A percentile compares a stretch with the other conserved stretches of the same genome.
Conservation (phyloP, 2,888 invertebrate genomes). For the Latheticus oryzae region DNA sequence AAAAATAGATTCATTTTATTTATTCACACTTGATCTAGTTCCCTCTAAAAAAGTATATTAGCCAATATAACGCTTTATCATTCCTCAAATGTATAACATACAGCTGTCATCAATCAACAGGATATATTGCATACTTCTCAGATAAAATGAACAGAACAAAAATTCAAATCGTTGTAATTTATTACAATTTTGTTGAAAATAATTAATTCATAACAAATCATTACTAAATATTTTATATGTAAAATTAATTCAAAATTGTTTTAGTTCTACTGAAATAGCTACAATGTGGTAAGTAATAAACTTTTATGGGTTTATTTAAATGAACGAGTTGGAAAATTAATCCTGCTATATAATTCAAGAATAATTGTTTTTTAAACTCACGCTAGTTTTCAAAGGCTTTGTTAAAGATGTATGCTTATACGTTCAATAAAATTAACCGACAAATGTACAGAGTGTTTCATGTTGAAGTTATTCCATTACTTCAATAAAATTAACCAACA, state of each 20-base stretch:
- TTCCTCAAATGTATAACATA: no score
- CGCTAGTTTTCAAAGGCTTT: slow-evolving; percentile 13
- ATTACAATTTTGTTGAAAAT: slow-evolving; percentile 28
- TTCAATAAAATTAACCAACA: no score
- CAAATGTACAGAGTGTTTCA: no score
- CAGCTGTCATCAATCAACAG: no score
- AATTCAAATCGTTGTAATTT: not conserved
- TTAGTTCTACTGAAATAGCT: slow-evolving; percentile 38
- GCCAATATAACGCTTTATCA: no score
- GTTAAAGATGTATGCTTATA: no score
- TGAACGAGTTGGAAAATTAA: slow-evolving; percentile 42
- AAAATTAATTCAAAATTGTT: slow-evolving; percentile 40
- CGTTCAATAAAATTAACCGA: no score
- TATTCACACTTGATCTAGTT: no score
- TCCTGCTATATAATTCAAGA: slow-evolving; percentile 35
- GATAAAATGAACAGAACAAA: not conserved
- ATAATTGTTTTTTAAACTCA: slow-evolving; percentile 38
- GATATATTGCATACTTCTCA: no score
- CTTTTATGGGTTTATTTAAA: slow-evolving; percentile 44
- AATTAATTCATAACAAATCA: slow-evolving; percentile 35
- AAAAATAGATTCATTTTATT: no score
- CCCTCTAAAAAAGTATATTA: no score
- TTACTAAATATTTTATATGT: slow-evolving; percentile 22
- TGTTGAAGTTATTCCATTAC: no score
- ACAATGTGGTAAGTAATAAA: slow-evolving; percentile 42